phyloP scores from a whole-genome alignment of 2,113 vertebrate species.

The Morone saxatilis region DNA sequence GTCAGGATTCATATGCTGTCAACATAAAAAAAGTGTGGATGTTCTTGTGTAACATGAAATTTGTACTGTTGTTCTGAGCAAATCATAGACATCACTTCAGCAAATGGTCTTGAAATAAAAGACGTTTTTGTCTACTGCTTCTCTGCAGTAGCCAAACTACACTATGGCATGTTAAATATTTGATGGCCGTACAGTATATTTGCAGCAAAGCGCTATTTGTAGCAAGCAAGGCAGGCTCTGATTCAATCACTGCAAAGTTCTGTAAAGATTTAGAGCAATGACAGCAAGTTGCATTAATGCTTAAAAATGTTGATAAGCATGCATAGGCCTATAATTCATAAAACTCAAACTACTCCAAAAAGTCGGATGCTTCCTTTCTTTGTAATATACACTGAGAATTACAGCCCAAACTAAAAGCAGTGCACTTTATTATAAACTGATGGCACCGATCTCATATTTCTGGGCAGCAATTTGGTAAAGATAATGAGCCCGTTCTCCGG shows the following conservation, averaged over 20 bases:
- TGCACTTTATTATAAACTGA: background rate
- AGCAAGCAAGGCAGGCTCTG: constrained; percentile 27
- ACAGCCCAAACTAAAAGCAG: background rate
- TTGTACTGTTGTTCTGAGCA: background rate
- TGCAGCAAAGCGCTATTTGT: constrained; percentile 46
- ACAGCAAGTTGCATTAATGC: constrained; percentile 5
- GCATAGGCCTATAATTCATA: background rate
- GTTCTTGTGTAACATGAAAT: background rate
- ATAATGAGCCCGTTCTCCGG: constrained; percentile 40
- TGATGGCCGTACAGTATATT: constrained; percentile 40
- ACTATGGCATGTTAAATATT: constrained; percentile 53
- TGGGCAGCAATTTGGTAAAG: constrained; percentile 17
- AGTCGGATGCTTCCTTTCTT: background rate
- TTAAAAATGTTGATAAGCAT: background rate
- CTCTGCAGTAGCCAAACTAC: constrained; percentile 35
- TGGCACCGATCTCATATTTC: background rate
- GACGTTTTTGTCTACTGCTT: constrained; percentile 11
- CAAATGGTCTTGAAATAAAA: constrained; percentile 8
- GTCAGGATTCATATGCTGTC: background rate
- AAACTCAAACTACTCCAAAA: background rate
- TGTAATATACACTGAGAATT: background rate
- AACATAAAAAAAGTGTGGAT: background rate
- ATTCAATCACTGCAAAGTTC: constrained; percentile 38
- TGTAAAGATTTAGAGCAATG: constrained; percentile 4
- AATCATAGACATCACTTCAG: background rate